A percentile compares a stretch with the other conserved stretches of the same genome.
Evolutionary conservation across 37 sponge, comb jelly and placozoan genomes (phyloP).

Genomic region (Ianthella basta): DNA sequence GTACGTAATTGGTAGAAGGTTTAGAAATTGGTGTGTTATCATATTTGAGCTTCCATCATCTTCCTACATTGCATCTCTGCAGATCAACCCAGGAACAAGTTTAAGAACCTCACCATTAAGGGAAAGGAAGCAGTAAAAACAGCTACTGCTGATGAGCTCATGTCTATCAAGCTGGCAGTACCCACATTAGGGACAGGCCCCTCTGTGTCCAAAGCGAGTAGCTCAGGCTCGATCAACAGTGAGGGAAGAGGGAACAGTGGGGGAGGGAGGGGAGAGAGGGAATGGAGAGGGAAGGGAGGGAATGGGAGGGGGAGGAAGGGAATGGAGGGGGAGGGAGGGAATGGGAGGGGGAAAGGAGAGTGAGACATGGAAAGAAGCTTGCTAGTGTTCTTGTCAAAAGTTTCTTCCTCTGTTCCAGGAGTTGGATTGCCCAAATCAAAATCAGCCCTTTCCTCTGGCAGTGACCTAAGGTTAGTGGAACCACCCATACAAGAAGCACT

Average conservation of each 20-base stretch:
- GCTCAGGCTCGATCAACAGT: background rate
- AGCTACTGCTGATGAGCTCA: constrained; percentile 67
- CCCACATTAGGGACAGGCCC: background rate
- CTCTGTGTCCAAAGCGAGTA: background rate
- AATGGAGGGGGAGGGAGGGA: background rate
- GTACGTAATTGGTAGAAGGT: too few relatives aligned
- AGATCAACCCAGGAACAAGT: constrained; percentile 13
- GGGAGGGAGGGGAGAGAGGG: background rate
- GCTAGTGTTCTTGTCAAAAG: constrained; percentile 3
- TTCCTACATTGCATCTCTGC: background rate
- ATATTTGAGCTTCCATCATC: too few relatives aligned
- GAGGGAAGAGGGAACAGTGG: background rate
- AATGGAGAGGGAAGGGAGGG: background rate
- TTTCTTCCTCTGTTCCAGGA: too few relatives aligned
- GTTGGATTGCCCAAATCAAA: too few relatives aligned
- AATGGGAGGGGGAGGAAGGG: background rate
- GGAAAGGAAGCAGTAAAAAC: constrained; percentile 2
- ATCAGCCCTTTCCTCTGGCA: too few relatives aligned
- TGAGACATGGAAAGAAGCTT: background rate
- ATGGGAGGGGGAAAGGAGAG: background rate
- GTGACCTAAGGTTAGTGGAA: too few relatives aligned
- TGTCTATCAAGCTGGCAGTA: constrained; percentile 39
- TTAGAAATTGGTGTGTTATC: constrained; percentile 9
- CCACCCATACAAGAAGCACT: background rate
- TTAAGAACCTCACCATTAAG: constrained; percentile 44